Base-by-base conservation (phyloP, 2,797 vertebrate genomes). In the Lophius americanus region DNA sequence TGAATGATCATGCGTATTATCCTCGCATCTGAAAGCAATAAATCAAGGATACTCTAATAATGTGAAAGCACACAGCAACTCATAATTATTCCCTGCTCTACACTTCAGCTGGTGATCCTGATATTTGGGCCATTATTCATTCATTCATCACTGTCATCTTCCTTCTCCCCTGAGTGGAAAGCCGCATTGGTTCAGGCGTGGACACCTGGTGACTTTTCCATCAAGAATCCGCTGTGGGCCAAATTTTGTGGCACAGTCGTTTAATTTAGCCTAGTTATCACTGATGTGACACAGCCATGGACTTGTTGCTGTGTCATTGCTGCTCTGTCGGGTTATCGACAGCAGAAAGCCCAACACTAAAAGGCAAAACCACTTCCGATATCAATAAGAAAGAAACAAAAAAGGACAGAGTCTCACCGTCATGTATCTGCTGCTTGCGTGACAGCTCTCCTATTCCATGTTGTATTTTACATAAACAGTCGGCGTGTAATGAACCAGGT, bases 161-260 rank as follows among this genome's bases (percentile, higher is more conserved):
- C 53, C 64, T 4, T 76, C 60, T 58, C 9, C 35, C 64, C 57
- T 1, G 44, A 46, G 64, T 60, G 23, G 55, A 36, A 9, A 37
- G 59, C 68, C 44, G 61, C 32, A 1, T 33, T 2, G 59, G 53
- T 63, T 77, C 59, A 42, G 14, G 58, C 46, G 10, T 5, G 3
- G 51, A 59, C 74, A 75, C 74, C 77, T 67, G 66, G 51, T 71
- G 83, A 87, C 77, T 79, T 87, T 83, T 82, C 47, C 4, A 6
- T 32, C 13, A 2, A 50, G 37, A 59, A 57, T 53, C 42, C 1
- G 14, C 69, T 51, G 46, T 2, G 33, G 47, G 48, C 51, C 10
- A 64, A 56, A 54, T 32, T 41, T 51, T 57, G 52, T 46, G 2
- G 60, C 41, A 3, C 54, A 72, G 47, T 77, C 61, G 49, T 82